Conservation (phyloP, 2,888 invertebrate species). For the Notodonta ziczac region DNA sequence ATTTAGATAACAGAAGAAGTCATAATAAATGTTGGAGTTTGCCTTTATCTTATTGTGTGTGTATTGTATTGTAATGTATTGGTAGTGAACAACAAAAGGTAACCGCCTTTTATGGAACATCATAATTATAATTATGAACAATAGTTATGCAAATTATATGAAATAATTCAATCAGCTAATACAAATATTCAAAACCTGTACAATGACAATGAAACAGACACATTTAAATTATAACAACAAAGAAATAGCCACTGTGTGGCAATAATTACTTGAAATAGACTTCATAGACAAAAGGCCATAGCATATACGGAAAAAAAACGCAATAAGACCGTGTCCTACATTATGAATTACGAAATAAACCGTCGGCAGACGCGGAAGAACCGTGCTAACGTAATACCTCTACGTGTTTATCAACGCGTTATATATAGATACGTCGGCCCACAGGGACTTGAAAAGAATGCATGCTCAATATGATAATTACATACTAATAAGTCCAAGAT, state of each 20-base stretch:
- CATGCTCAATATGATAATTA: constrained; percentile 45
- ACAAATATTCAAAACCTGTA: neutral
- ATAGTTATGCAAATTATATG: constrained; percentile 10
- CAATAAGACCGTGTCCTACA: constrained; percentile 82
- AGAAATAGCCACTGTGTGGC: constrained; percentile 24
- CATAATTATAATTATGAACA: constrained; percentile 1
- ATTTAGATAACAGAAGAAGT: too few relatives aligned
- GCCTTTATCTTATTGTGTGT: too few relatives aligned
- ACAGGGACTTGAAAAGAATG: constrained; percentile 72
- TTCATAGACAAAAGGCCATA: constrained; percentile 41
- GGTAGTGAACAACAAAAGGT: neutral
- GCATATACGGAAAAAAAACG: constrained; percentile 61
- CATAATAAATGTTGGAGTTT: too few relatives aligned
- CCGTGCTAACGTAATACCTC: constrained; percentile 58
- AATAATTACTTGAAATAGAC: constrained; percentile 30
- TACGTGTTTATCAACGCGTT: constrained; percentile 71
- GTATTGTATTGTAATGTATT: too few relatives aligned
- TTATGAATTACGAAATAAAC: constrained; percentile 78
- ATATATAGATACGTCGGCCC: constrained; percentile 75
- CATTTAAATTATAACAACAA: constrained; percentile 23
- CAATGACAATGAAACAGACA: constrained; percentile 8
- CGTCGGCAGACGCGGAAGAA: constrained; percentile 75
- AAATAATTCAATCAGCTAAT: neutral
- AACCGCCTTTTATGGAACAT: neutral
- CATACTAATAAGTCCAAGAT: constrained; percentile 36